phyloP scores from a whole-genome alignment of 2,113 vertebrate species.

The Jacana jacana region DNA sequence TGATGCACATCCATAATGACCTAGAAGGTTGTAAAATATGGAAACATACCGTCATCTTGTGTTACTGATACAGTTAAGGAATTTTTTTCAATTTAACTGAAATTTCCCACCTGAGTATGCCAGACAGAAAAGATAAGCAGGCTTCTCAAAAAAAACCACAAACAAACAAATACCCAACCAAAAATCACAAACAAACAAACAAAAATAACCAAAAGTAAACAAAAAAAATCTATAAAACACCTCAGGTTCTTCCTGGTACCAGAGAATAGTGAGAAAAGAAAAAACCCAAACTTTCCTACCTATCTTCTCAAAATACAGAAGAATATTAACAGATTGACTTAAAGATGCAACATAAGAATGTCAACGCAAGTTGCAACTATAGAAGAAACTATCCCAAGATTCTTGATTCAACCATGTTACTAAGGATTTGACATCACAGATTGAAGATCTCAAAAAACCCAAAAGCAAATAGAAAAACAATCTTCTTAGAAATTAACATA shows the following conservation, averaged over 20 bases:
- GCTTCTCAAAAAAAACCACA: not conserved
- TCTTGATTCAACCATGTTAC: not conserved
- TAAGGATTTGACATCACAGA: not conserved
- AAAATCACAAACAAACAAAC: not conserved
- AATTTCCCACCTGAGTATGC: not conserved
- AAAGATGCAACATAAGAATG: not conserved
- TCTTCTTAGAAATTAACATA: not conserved
- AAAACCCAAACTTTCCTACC: not conserved
- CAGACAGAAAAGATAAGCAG: not conserved
- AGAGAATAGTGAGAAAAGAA: not conserved
- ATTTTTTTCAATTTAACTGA: not conserved
- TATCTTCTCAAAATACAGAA: not conserved
- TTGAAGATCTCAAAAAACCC: not conserved
- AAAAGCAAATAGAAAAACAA: not conserved
- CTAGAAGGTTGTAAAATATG: constrained; percentile 16
- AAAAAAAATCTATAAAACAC: not conserved
- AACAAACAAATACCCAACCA: not conserved
- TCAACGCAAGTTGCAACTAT: not conserved
- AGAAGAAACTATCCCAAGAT: not conserved
- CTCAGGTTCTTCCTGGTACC: not conserved
- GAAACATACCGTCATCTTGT: not conserved
- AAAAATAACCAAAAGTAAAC: not conserved
- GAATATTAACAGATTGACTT: not conserved
- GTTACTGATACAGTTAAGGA: not conserved
- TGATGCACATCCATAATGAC: constrained; percentile 5